Percentiles rank a stretch among this genome's conserved stretches.
phyloP scores from a whole-genome alignment of 2,113 vertebrate species.

The Merops nubicus region DNA sequence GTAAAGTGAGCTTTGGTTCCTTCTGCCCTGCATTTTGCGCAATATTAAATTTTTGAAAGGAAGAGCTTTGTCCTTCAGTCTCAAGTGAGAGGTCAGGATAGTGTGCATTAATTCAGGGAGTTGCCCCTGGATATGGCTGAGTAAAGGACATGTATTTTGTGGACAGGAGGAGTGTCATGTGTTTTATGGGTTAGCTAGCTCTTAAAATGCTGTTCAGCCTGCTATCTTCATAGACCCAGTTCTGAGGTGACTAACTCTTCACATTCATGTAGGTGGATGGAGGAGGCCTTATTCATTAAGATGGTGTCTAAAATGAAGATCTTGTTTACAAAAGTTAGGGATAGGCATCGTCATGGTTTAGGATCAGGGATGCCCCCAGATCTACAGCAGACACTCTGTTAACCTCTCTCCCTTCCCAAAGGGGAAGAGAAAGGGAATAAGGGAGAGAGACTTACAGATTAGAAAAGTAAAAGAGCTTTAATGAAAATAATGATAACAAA shows the following conservation, averaged over 20 bases:
- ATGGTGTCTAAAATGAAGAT: neutral
- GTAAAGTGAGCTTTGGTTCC: neutral
- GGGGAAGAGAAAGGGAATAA: too few relatives aligned
- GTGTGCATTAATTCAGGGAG: neutral
- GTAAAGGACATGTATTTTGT: neutral
- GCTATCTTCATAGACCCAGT: neutral
- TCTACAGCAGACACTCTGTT: too few relatives aligned
- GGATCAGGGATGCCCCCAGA: too few relatives aligned
- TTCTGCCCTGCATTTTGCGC: neutral
- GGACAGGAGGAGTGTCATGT: neutral
- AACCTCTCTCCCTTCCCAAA: too few relatives aligned
- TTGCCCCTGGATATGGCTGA: neutral
- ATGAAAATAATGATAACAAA: too few relatives aligned
- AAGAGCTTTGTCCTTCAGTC: neutral
- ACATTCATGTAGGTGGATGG: neutral
- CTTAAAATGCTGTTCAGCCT: neutral
- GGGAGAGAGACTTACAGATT: too few relatives aligned
- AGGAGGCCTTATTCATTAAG: neutral
- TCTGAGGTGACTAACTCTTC: neutral
- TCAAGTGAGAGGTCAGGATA: neutral
- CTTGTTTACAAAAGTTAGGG: neutral
- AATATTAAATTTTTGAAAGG: neutral
- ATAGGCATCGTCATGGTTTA: too few relatives aligned
- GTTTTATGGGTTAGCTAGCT: neutral
- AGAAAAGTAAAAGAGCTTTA: too few relatives aligned